Base-by-base conservation (phyloP, 2,888 invertebrate genomes). In the Andrena dorsata region DNA sequence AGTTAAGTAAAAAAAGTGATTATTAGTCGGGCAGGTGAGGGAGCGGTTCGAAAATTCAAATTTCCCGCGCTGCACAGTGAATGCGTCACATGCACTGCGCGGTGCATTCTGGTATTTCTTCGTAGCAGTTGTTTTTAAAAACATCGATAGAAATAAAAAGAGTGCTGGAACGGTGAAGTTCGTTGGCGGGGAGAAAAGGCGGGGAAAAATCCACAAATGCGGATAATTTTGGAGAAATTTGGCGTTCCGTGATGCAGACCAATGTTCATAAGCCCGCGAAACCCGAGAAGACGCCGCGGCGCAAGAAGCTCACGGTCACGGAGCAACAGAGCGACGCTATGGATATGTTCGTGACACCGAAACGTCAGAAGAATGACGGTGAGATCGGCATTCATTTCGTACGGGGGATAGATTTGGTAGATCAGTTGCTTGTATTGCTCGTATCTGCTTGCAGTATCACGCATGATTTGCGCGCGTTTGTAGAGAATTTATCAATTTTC, bases 301-400 rank as follows among this genome's bases (percentile, higher is more conserved):
- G 91, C 89, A 92, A 92, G 90, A 91, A 90, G 85, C 88, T 82
- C 20, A 23, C 41, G 70, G 70, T 56, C 56, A 35, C 76, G 75
- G 88, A 90, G 80, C 90, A 90, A 89, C 90, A 90, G 86, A 88
- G 84, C 87, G 89, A 90, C 91, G 90, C 91, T 90, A 93, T 93
- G 93, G 93, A 93, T 84, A 89, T 91, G 89, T 93, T 92, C 88
- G 90, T 90, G 79, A 92, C 93, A 8, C 92, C 93, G 75, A 93
- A 93, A 92, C 92, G 91, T 90, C 93, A 90, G 85, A 94, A 93
- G 88, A 88, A 82, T 82, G 93, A 94, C 90, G 94, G 94, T 94
- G 92, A 93, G 93, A 89, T 83, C 84, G 58, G 84, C 82, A 86
- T 84, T 82, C 63, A 78, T 77, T 71, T 69, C 3, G 78, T 63